These are phyloP conservation scores for Dolomedes plantarius DNA, from an alignment of 2,888 invertebrate species.

Conservation along the genomic window DNA sequence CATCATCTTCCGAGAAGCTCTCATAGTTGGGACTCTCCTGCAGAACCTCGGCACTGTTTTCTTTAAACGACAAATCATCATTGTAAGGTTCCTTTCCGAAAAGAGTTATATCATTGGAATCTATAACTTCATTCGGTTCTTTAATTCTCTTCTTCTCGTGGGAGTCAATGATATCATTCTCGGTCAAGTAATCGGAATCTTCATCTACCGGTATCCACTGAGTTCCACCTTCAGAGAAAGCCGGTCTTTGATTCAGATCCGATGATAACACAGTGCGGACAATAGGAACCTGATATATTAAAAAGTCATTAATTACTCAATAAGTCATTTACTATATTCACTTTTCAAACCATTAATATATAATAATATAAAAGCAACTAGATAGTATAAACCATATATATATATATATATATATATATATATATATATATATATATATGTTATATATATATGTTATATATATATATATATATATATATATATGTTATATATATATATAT, in stretches of 20 bases:
- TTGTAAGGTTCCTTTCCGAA: background rate
- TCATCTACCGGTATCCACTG: constrained; percentile 63
- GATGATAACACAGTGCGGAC: constrained; percentile 54
- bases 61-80: background rate
- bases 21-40: constrained; percentile 40
- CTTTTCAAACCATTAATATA: background rate
- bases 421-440: too few species aligned
- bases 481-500: too few species aligned
- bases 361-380: background rate
- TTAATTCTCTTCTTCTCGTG: constrained; percentile 61
- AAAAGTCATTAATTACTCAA: too few species aligned
- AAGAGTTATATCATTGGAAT: background rate
- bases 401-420: too few species aligned
- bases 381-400: too few species aligned
- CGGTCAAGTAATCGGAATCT: background rate
- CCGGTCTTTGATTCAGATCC: constrained; percentile 50
- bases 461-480: too few species aligned
- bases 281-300: constrained; percentile 40
- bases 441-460: background rate
- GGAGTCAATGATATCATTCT: constrained; percentile 34
- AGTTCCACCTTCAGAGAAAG: constrained; percentile 60
- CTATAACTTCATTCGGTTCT: background rate
- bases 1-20: background rate
- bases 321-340: background rate
- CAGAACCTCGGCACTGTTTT: background rate